A percentile compares a stretch with the other conserved stretches of the same genome.
Conservation (phyloP, 2,113 vertebrate genomes). For the Hyaena hyaena region DNA sequence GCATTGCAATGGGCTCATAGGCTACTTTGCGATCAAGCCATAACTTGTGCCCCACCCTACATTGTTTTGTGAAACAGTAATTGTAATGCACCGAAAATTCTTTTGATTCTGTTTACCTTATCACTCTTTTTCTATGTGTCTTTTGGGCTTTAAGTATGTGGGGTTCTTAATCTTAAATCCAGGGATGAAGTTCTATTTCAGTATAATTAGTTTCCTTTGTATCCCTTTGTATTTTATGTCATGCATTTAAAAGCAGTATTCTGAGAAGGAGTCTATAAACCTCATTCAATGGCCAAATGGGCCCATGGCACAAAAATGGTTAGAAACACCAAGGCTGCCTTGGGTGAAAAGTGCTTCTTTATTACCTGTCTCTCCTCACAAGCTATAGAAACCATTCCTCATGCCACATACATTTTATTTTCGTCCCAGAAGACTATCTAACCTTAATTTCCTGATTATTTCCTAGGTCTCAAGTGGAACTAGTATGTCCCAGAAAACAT, state of each 20-base stretch:
- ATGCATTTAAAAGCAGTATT: background rate
- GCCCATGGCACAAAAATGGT: background rate
- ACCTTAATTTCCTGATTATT: background rate
- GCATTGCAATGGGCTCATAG: background rate
- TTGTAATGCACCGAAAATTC: background rate
- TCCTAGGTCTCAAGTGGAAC: background rate
- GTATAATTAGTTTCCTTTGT: background rate
- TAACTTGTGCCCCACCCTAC: background rate
- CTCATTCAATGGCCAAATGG: background rate
- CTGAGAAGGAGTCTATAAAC: background rate
- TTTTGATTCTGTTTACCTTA: background rate
- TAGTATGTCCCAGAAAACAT: background rate
- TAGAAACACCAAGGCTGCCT: background rate
- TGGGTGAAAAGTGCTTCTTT: background rate
- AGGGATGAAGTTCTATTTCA: background rate
- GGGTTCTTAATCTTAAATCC: background rate
- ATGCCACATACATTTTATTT: background rate
- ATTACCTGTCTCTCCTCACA: background rate
- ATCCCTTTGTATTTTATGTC: background rate
- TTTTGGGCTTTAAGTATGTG: background rate
- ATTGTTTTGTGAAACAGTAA: background rate
- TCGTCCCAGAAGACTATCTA: background rate
- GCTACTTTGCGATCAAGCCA: background rate
- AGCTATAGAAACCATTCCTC: background rate
- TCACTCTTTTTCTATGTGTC: background rate